Evolutionary conservation across 2,113 vertebrate species (phyloP).

Genomic region (Psophia crepitans): DNA sequence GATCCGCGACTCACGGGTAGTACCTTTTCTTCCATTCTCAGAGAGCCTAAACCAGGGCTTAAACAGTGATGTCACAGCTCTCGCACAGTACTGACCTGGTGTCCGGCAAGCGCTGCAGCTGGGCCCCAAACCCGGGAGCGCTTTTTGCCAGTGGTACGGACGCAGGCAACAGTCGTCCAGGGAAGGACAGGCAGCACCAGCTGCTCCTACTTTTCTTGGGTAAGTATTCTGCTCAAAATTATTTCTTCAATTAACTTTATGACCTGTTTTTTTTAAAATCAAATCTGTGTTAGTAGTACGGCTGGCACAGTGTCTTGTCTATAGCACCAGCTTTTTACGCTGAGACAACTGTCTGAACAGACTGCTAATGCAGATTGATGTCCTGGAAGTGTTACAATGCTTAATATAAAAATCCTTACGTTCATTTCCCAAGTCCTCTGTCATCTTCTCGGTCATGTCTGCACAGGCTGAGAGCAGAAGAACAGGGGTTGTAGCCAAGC

Average conservation of each 20-base stretch:
- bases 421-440: not conserved
- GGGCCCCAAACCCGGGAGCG: not conserved
- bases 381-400: not conserved
- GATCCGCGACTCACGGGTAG: not conserved
- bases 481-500: not conserved
- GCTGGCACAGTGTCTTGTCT: not conserved
- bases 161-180: not conserved
- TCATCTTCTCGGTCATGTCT: accelerated
- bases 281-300: not conserved
- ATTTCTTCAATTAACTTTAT: not conserved
- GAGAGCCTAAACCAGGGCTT: not conserved
- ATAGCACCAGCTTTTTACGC: not conserved
- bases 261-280: not conserved
- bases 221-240: not conserved
- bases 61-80: too few species aligned
- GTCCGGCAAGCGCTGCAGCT: not conserved
- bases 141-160: not conserved
- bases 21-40: not conserved
- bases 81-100: accelerated
- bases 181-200: not conserved
- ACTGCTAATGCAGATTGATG: not conserved
- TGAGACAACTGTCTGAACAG: not conserved
- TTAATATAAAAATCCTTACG: not conserved
- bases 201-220: not conserved
- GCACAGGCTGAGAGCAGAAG: not conserved